Base-by-base conservation (phyloP, 2,113 vertebrate genomes). In the Triplophysa rosa region DNA sequence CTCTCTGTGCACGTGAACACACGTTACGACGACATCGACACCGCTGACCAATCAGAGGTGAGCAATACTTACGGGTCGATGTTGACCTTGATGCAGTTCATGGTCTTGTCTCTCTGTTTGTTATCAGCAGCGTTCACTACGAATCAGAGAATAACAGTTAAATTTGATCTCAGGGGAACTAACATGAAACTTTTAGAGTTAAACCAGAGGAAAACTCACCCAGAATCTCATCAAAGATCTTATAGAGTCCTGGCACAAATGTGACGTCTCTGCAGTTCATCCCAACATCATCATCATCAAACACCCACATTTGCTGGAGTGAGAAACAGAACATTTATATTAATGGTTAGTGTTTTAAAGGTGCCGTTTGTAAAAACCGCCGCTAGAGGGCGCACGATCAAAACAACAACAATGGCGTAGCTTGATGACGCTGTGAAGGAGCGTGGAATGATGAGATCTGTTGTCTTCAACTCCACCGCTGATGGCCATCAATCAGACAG, bases 191-290 rank as follows among this genome's bases (percentile, higher is more conserved):
- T 14, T 52, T 52, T 52, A 17, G 14, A 17, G 49, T 52, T 9
- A 45, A 11, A 8, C 17, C 54, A 56, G 19, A 29, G 0, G 2
- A 42, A 52, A 58, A 89, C 96, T 92, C 84, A 99, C 98, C 98
- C 77, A 99, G 92, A 85, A 99, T 99, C 89, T 99, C 98, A 84
- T 99, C 98, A 80, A 98, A 99, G 86, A 99, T 99, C 92, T 99
- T 99, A 92, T 99, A 99, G 70, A 99, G 94, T 61, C 98, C 98
- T 26, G 98, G 98, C 76, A 99, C 98, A 86, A 95, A 99, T 1
- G 94, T 96, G 80, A 99, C 91, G 29, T 98, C 95, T 69, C 98
- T 93, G 87, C 91, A 95, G 89, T 96, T 97, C 56, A 99, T 89
- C 76, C 95, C 97, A 29, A 88, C 23, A 1, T 84, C 93, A 84